Evolutionary conservation across 2,113 vertebrate species (phyloP).

Genomic region (Melanerpes aurifrons): DNA sequence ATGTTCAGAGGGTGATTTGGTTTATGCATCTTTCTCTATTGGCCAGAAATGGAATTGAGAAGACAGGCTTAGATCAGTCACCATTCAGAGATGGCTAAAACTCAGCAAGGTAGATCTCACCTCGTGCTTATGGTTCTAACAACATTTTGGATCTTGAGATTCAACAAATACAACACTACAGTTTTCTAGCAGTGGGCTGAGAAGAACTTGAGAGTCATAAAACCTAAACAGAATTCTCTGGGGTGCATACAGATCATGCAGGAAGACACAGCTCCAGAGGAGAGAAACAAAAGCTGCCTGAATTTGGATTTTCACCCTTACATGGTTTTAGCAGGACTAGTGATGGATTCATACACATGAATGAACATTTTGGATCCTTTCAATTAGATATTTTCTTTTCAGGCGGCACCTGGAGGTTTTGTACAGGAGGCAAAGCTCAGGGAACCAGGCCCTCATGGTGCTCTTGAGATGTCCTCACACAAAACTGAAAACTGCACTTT

Average conservation of each 20-base stretch:
- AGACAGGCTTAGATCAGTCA: background rate
- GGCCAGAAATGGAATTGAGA: background rate
- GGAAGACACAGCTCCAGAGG: background rate
- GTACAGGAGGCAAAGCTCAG: background rate
- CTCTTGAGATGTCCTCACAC: background rate
- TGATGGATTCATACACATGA: background rate
- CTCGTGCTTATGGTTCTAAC: background rate
- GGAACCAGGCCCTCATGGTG: background rate
- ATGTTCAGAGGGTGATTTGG: background rate
- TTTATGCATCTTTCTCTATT: background rate
- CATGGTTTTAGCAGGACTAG: background rate
- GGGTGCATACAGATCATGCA: background rate
- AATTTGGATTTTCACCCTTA: background rate
- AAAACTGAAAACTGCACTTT: background rate
- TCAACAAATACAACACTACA: background rate
- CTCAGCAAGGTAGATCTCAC: background rate
- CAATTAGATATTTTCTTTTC: background rate
- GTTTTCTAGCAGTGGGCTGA: background rate
- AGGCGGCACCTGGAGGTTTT: background rate
- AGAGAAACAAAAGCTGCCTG: background rate
- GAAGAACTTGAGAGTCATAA: background rate
- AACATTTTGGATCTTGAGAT: background rate
- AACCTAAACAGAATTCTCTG: background rate
- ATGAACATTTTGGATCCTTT: background rate
- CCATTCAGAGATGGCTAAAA: background rate